Percentiles rank a stretch among this genome's conserved stretches.
Conservation (phyloP, 2,113 vertebrate species). For the Solenodon paradoxus region DNA sequence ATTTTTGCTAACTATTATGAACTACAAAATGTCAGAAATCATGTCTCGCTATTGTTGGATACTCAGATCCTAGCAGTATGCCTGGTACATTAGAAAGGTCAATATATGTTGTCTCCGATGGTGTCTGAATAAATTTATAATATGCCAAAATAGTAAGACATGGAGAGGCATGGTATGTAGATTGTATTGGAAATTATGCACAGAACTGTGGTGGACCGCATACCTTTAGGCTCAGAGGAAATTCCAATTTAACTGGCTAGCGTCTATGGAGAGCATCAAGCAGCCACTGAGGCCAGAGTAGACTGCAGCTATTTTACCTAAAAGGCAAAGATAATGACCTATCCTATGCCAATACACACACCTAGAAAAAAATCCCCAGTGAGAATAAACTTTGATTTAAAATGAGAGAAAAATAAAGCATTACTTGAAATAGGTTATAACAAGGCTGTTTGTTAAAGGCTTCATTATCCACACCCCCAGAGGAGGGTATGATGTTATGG, state of each 20-base stretch:
- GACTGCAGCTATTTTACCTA: neutral
- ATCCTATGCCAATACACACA: neutral
- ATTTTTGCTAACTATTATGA: neutral
- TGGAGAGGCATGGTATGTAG: neutral
- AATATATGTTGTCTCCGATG: neutral
- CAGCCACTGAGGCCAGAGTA: neutral
- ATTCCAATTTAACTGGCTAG: neutral
- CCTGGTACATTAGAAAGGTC: neutral
- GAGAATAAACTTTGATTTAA: slow-evolving; percentile 50
- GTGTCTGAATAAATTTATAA: neutral
- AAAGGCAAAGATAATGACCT: slow-evolving; percentile 7
- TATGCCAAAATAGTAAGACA: neutral
- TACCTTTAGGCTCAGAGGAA: neutral
- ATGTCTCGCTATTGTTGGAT: neutral
- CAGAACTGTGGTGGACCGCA: neutral
- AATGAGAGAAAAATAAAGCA: slow-evolving; percentile 25
- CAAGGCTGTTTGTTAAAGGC: slow-evolving; percentile 54
- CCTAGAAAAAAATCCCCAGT: neutral
- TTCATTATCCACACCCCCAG: slow-evolving; percentile 37
- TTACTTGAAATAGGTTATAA: slow-evolving; percentile 44
- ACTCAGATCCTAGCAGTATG: neutral
- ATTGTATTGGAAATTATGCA: neutral
- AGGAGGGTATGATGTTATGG: slow-evolving; percentile 26
- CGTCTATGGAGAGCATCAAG: neutral
- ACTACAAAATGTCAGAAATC: neutral